Evolutionary conservation across 2,797 vertebrate genomes (phyloP).

Genomic region (Syngnathus rostellatus): DNA sequence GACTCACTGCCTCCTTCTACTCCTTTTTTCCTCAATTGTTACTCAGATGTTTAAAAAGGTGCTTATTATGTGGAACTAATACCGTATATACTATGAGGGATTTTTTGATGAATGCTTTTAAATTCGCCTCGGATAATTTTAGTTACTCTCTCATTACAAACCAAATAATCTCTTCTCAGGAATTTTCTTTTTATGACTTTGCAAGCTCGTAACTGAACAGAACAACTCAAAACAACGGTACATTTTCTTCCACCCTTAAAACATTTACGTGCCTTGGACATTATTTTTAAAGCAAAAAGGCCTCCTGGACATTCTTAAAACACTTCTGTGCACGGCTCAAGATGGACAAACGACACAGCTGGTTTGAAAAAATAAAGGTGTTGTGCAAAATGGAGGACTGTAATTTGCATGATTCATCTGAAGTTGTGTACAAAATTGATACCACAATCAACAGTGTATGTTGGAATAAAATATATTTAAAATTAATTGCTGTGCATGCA

Average conservation of each 20-base stretch:
- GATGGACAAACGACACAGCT: not conserved
- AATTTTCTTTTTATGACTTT: constrained; percentile 24
- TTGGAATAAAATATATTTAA: not conserved
- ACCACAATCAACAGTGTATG: not conserved
- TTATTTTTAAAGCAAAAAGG: not conserved
- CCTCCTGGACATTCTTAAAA: not conserved
- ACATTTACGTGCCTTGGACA: constrained; percentile 3
- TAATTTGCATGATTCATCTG: not conserved
- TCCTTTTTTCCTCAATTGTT: not conserved
- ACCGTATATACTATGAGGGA: not conserved
- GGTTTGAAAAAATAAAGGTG: not conserved
- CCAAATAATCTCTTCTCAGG: constrained; percentile 51
- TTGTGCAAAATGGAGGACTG: not conserved
- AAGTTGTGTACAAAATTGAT: not conserved
- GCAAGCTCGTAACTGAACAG: not conserved
- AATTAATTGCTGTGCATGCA: not conserved
- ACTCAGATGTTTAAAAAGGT: not conserved
- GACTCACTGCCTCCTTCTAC: not conserved
- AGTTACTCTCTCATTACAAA: constrained; percentile 32
- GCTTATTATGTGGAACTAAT: not conserved
- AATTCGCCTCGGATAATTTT: constrained; percentile 3
- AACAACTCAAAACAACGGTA: not conserved
- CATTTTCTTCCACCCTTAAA: not conserved
- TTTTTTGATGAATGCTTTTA: not conserved
- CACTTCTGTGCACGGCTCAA: not conserved